A percentile compares a stretch with the other conserved stretches of the same genome.
These are phyloP conservation scores for Entomyzon cyanotis DNA, from an alignment of 2,113 vertebrate species.

Conservation along the genomic window DNA sequence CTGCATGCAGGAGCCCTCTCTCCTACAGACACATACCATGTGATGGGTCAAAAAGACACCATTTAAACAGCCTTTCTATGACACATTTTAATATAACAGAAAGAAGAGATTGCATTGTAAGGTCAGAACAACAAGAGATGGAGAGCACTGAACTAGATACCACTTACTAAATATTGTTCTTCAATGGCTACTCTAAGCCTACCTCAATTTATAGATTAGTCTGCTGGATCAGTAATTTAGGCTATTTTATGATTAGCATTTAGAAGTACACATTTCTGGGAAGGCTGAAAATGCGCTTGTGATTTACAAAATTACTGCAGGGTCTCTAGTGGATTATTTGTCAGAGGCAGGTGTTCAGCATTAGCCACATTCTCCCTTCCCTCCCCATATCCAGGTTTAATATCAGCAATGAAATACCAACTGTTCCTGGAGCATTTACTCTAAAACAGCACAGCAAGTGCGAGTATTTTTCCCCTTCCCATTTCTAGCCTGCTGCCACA, in stretches of 20 bases:
- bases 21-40: fast-evolving
- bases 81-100: background rate
- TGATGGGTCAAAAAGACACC: background rate
- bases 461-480: background rate
- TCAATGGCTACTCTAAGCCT: background rate
- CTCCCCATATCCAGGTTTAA: slow-evolving; percentile 3
- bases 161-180: background rate
- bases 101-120: background rate
- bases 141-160: background rate
- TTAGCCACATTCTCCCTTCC: background rate
- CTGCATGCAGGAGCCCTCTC: background rate
- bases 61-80: background rate
- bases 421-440: background rate
- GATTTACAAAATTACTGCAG: slow-evolving; percentile 3
- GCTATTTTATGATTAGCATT: background rate
- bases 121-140: background rate
- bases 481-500: background rate
- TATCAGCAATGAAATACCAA: background rate
- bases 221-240: background rate
- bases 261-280: background rate
- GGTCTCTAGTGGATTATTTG: slow-evolving; percentile 2
- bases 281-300: background rate
- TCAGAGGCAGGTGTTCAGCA: background rate
- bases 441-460: background rate
- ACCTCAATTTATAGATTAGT: background rate